Evolutionary conservation across 2,888 invertebrate species (phyloP).

Genomic region (Zygothrica quintamaculata): DNA sequence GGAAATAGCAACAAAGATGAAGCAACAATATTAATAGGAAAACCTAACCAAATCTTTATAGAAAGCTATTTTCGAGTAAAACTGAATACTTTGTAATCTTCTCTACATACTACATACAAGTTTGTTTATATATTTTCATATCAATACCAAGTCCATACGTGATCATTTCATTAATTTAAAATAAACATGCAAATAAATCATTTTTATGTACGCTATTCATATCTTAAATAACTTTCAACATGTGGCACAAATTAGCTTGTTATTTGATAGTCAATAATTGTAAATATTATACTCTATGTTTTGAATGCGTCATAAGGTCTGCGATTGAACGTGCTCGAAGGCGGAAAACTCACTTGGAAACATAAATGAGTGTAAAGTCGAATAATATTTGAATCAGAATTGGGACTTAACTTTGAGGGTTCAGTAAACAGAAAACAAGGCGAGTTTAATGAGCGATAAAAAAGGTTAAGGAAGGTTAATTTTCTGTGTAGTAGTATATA

Average conservation of each 20-base stretch:
- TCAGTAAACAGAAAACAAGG: constrained; percentile 25
- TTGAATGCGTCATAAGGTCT: constrained; percentile 39
- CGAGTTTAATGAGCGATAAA: background rate
- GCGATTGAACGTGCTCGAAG: constrained; percentile 52
- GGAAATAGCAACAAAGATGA: too few species aligned
- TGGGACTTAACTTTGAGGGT: constrained; percentile 29
- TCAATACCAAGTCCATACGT: constrained; percentile 1
- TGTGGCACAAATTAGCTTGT: constrained; percentile 35
- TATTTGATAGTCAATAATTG: constrained; percentile 57
- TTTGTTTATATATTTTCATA: constrained; percentile 9
- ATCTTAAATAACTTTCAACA: too few species aligned
- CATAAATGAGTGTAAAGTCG: constrained; percentile 14
- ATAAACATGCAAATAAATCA: constrained; percentile 13
- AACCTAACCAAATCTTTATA: too few species aligned
- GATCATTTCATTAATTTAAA: constrained; percentile 5
- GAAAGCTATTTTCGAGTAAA: too few species aligned
- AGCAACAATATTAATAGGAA: too few species aligned
- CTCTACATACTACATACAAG: too few species aligned
- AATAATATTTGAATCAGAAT: background rate
- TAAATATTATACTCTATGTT: constrained; percentile 29
- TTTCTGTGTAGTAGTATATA: too few species aligned
- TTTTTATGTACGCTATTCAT: too few species aligned
- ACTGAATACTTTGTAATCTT: too few species aligned
- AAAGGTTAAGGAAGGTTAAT: too few species aligned
- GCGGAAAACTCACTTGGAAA: constrained; percentile 31